Evolutionary conservation across 2,888 invertebrate genomes (phyloP), one percentile per base, ranked within the genome.

Genomic region (Aquatica leii): DNA sequence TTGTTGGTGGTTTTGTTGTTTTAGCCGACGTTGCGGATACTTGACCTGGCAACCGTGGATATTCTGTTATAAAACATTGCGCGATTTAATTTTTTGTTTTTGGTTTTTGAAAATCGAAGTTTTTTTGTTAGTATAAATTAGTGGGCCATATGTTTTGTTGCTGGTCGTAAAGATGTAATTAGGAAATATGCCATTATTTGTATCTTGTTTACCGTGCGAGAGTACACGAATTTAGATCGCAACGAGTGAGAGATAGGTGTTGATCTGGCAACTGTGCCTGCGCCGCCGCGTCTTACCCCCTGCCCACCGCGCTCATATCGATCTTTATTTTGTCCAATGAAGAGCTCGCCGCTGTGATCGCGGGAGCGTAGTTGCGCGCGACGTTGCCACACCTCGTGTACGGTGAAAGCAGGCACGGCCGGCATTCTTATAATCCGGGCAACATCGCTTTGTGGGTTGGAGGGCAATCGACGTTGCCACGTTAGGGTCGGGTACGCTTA

Each of bases 271-370:
- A 82, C 80, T 82, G 73, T 77, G 80, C 75, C 81, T 81, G 84
- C 77, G 79, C 78, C 77, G 81, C 80, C 80, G 79, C 83, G 82
- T 83, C 83, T 83, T 81, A 79, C 84, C 82, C 85, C 84, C 84
- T 84, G 73, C 77, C 82, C 80, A 83, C 85, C 76, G 76, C 76
- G 85, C 84, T 83, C 82, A 85, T 86, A 88, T 87, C 87, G 88
- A 87, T 87, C 54, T 24, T 85, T 84, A 78, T 75, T 81, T 81
- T 82, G 83, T 82, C 88, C 87, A 87, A 88, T 87, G 81, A 84
- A 83, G 86, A 79, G 84, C 85, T 77, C 65, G 71, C 69, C 67
- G 75, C 71, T 69, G 70, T 69, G 77, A 77, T 78, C 80, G 80
- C 80, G 80, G 80, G 85, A 86, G 84, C 84, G 84, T 81, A 79